Conservation (phyloP, 2,113 vertebrate genomes). For the Mesembrinibis cayennensis region DNA sequence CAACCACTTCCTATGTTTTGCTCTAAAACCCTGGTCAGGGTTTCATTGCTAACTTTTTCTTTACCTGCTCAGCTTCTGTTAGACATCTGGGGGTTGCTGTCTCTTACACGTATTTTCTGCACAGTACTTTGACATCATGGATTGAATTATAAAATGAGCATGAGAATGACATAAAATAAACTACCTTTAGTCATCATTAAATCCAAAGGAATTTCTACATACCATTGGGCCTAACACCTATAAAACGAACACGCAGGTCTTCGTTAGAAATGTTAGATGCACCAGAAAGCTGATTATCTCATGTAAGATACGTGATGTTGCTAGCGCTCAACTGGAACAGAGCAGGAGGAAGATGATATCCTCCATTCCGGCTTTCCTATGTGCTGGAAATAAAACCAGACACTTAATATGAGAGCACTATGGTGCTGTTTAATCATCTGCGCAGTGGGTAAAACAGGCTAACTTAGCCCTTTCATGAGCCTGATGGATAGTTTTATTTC, state of each 20-base stretch:
- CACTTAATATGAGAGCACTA: background rate
- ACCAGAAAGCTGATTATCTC: too few relatives aligned
- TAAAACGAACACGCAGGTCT: background rate
- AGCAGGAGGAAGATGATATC: background rate
- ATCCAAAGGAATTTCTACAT: background rate
- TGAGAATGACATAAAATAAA: background rate
- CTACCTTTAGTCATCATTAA: background rate
- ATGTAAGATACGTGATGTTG: rapidly evolving
- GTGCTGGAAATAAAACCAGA: background rate
- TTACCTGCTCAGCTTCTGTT: background rate
- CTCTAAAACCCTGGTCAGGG: background rate
- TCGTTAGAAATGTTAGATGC: background rate
- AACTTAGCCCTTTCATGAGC: background rate
- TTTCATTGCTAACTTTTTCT: background rate
- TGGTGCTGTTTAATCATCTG: background rate
- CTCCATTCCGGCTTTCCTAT: background rate
- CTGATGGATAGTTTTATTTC: background rate
- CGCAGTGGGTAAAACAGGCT: background rate
- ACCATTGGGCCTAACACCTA: background rate
- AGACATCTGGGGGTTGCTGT: too few relatives aligned
- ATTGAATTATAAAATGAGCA: background rate
- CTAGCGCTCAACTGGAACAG: too few relatives aligned
- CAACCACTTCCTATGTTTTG: background rate
- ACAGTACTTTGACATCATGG: background rate
- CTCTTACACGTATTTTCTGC: background rate